These are phyloP conservation scores for Canis aureus DNA, from an alignment of 2,113 vertebrate genomes.

Conservation along the genomic window DNA sequence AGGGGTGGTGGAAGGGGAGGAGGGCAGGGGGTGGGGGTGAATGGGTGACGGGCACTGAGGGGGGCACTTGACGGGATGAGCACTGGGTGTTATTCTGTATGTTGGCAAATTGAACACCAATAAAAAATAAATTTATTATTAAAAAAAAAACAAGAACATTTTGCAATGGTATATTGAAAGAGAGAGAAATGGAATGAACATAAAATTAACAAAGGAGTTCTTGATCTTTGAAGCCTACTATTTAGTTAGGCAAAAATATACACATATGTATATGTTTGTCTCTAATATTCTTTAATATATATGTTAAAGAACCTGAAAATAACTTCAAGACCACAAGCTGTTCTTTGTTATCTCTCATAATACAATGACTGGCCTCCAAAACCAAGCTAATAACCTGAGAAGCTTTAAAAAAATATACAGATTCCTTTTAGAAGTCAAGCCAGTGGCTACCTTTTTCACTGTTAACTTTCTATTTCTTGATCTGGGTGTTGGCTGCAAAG, in stretches of 20 bases:
- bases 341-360: not conserved
- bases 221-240: not conserved
- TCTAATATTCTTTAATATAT: not conserved
- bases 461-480: not conserved
- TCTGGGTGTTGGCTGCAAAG: not conserved
- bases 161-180: not conserved
- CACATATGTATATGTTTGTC: not conserved
- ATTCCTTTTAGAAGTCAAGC: constrained; percentile 14
- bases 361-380: not conserved
- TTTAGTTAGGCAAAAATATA: not conserved
- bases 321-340: not conserved
- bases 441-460: not conserved
- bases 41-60: too few relatives aligned
- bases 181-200: not conserved
- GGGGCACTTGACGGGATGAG: too few relatives aligned
- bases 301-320: not conserved
- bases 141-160: not conserved
- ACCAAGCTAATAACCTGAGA: not conserved
- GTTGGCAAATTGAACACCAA: too few relatives aligned
- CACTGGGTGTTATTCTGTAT: too few relatives aligned
- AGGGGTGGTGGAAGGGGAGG: too few relatives aligned
- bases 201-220: not conserved
- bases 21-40: too few relatives aligned
- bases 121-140: too few relatives aligned
- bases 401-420: not conserved